A percentile compares a stretch with the other conserved stretches of the same genome.
Evolutionary conservation across 2,888 invertebrate species (phyloP).

Genomic region (Lithosia quadra): DNA sequence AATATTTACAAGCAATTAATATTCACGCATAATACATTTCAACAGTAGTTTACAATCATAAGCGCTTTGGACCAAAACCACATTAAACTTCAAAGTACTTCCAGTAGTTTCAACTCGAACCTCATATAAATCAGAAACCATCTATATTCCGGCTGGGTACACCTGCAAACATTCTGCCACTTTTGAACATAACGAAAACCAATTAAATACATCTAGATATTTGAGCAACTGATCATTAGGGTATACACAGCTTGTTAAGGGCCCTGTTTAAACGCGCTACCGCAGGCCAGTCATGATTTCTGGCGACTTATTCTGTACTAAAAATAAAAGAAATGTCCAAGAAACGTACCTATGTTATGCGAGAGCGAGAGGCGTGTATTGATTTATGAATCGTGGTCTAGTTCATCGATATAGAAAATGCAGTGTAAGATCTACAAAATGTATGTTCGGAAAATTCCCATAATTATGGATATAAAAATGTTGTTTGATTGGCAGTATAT

Average conservation of each 20-base stretch:
- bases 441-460: not conserved
- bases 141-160: slow-evolving; percentile 75
- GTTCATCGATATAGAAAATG: not conserved
- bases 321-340: slow-evolving; percentile 44
- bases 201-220: slow-evolving; percentile 86
- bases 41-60: too few species aligned
- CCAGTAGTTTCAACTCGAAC: slow-evolving; percentile 23
- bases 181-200: slow-evolving; percentile 74
- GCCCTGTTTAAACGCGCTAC: slow-evolving; percentile 68
- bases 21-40: too few species aligned
- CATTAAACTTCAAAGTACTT: slow-evolving; percentile 15
- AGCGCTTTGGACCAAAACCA: not conserved
- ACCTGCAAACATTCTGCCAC: slow-evolving; percentile 71
- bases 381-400: not conserved
- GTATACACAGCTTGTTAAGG: slow-evolving; percentile 71
- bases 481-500: too few species aligned
- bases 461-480: not conserved
- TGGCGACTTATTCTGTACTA: slow-evolving; percentile 58
- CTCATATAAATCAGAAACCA: slow-evolving; percentile 73
- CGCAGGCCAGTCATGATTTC: slow-evolving; percentile 60
- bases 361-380: slow-evolving; percentile 13
- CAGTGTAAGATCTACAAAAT: not conserved
- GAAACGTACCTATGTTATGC: slow-evolving; percentile 50
- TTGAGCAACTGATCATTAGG: slow-evolving; percentile 74
- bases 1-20: too few species aligned